Evolutionary conservation across 2,113 vertebrate genomes (phyloP).

Genomic region (Smithornis capensis): DNA sequence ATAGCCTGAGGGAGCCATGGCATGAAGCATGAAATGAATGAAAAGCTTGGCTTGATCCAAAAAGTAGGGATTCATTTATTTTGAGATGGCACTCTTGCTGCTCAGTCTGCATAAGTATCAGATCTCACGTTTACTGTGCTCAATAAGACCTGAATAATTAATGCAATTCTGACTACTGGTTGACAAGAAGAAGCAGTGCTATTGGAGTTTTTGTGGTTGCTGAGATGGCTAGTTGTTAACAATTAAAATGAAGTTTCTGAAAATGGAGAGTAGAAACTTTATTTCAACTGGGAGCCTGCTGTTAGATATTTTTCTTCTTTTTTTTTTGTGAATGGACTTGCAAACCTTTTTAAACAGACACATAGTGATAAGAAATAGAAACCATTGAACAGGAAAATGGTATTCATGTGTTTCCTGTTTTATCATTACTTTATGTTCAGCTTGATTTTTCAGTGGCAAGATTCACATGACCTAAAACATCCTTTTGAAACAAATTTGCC

Average conservation of each 20-base stretch:
- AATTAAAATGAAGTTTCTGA: not conserved
- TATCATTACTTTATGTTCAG: slow-evolving; percentile 3
- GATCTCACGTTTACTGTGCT: not conserved
- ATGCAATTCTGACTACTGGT: not conserved
- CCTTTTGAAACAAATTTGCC: slow-evolving; percentile 31
- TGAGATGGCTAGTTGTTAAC: not conserved
- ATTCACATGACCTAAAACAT: slow-evolving; percentile 35
- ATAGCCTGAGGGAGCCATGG: not conserved
- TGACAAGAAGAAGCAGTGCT: not conserved
- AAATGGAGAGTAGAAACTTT: not conserved
- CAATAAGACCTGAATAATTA: not conserved
- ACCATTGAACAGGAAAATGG: slow-evolving; percentile 36
- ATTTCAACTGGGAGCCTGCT: not conserved
- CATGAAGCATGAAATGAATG: not conserved
- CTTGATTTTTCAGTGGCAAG: not conserved
- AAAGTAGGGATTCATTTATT: not conserved
- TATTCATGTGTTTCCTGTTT: slow-evolving; percentile 60
- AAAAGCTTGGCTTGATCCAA: not conserved
- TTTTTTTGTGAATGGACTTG: not conserved
- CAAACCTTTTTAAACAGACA: not conserved
- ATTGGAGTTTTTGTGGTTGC: not conserved
- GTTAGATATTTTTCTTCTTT: not conserved
- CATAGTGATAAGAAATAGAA: not conserved
- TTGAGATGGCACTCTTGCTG: not conserved
- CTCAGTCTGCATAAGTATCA: not conserved